Percentiles rank a stretch among this genome's conserved stretches.
These are phyloP conservation scores for Pecten maximus DNA, from an alignment of 2,888 invertebrate species.

Conservation along the genomic window DNA sequence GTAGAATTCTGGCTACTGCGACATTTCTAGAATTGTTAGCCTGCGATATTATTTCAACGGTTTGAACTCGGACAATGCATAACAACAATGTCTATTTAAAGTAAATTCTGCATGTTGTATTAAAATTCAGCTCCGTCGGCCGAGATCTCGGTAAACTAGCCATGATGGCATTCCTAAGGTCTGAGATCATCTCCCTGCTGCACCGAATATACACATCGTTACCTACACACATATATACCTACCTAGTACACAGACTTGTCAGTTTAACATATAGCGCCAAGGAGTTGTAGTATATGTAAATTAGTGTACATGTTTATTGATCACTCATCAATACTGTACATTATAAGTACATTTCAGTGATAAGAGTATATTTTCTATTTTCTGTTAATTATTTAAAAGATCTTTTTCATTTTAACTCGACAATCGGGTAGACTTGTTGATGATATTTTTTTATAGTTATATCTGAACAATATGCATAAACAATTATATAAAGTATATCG, in stretches of 20 bases:
- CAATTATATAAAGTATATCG: no score
- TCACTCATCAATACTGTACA: no score
- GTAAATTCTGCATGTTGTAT: slow-evolving; percentile 13
- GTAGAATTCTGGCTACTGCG: background rate
- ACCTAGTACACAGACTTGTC: background rate
- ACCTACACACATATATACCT: background rate
- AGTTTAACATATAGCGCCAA: no score
- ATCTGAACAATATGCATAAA: no score
- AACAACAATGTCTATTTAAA: slow-evolving; percentile 25
- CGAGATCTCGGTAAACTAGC: background rate
- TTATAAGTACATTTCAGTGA: no score
- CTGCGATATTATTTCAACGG: background rate
- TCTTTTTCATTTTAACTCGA: no score
- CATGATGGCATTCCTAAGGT: background rate
- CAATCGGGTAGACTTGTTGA: no score
- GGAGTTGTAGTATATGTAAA: no score
- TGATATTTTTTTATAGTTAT: no score
- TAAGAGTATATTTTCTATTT: no score
- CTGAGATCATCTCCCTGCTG: slow-evolving; percentile 1
- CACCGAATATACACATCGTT: background rate
- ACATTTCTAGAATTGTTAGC: background rate
- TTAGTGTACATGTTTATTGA: no score
- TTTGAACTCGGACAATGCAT: slow-evolving; percentile 5
- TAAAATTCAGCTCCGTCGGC: background rate
- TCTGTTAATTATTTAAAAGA: no score